A percentile compares a stretch with the other conserved stretches of the same genome.
These are phyloP conservation scores for Leptopilina myrica DNA, from an alignment of 2,888 invertebrate species.

Conservation along the genomic window DNA sequence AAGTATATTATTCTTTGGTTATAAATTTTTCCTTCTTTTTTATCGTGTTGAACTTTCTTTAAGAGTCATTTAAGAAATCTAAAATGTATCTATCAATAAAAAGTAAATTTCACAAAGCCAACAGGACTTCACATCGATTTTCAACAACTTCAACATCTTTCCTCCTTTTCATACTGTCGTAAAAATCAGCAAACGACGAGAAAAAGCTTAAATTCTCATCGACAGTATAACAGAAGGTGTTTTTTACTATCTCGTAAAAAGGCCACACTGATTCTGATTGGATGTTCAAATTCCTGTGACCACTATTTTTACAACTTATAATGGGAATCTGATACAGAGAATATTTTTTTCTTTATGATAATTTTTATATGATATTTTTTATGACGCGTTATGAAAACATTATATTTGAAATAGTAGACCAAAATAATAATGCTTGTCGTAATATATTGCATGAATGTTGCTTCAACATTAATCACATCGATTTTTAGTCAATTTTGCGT, in stretches of 20 bases:
- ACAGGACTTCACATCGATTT: constrained; percentile 19
- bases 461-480: no score
- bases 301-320: no score
- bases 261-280: not conserved
- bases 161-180: constrained; percentile 17
- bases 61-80: constrained; percentile 15
- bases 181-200: constrained; percentile 35
- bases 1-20: no score
- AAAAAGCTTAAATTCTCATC: constrained; percentile 3
- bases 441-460: no score
- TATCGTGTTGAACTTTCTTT: not conserved
- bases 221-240: not conserved
- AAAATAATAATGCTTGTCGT: no score
- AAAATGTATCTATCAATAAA: not conserved
- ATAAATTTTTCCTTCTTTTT: not conserved
- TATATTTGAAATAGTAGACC: no score
- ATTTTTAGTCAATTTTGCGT: no score
- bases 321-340: no score
- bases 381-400: no score
- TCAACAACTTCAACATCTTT: constrained; percentile 29
- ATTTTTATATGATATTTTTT: no score
- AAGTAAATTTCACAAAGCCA: constrained; percentile 4
- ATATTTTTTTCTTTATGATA: no score
- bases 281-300: not conserved
- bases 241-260: not conserved